phyloP scores from a whole-genome alignment of 1,140 invertebrate species.

The Diabrotica virgifera region DNA sequence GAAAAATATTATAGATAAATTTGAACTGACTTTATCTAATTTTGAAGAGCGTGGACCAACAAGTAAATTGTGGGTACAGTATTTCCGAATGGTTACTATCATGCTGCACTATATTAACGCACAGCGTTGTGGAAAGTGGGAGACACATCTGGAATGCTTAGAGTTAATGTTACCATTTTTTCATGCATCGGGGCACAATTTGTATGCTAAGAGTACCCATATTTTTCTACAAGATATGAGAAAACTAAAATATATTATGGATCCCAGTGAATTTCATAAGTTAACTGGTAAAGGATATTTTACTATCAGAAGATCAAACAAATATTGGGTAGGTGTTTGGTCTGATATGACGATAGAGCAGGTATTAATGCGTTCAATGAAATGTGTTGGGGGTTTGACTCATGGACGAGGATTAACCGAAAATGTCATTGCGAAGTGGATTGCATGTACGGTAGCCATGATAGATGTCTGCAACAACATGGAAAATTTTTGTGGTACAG shows the following conservation, averaged over 20 bases:
- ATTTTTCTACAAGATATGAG: constrained; percentile 51
- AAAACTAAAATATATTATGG: constrained; percentile 34
- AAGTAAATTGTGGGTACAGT: constrained; percentile 43
- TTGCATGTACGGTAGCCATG: constrained; percentile 21
- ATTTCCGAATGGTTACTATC: constrained; percentile 36
- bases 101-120: constrained; percentile 40
- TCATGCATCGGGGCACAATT: constrained; percentile 48
- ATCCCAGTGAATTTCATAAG: constrained; percentile 13
- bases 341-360: no score
- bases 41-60: constrained; percentile 32
- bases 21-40: constrained; percentile 3
- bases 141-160: constrained; percentile 40
- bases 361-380: constrained; percentile 45
- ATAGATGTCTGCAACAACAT: constrained; percentile 24
- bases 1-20: constrained; percentile 11
- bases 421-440: constrained; percentile 27
- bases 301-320: constrained; percentile 43
- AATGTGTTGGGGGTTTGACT: constrained; percentile 37
- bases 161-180: constrained; percentile 48
- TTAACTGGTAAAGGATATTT: constrained; percentile 34
- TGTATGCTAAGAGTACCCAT: constrained; percentile 50
- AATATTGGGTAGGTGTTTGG: constrained; percentile 48
- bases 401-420: constrained; percentile 33
- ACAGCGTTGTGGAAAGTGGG: constrained; percentile 41
- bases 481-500: constrained; percentile 26